Base-by-base conservation (phyloP, 2,888 invertebrate species). In the Drosophila paramelanica region DNA sequence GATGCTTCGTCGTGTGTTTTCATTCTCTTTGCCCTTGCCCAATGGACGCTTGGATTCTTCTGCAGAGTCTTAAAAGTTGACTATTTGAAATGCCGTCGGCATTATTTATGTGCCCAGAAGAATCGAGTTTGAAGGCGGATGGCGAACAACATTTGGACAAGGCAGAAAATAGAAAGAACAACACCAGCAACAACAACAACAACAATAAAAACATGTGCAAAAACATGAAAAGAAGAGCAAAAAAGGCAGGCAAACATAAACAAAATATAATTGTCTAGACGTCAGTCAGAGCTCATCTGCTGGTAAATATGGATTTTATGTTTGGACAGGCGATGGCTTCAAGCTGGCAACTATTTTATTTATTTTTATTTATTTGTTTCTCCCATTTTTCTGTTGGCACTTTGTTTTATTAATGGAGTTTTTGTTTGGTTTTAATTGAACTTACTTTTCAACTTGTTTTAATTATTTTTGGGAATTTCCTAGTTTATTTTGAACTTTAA, bases 11-110 rank as follows among this genome's bases (percentile, higher is more conserved):
- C 20, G 10, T 20, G 20, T 3, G 10, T 31, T 31, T 31, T 31
- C 10, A 31, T 31, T 31, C 31, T 10, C 3, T 31, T 10, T 31
- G 8, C 3, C 10, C 3, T 31, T 31, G 10, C 31, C 31, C 31
- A 27, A 27, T 43, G 42, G n/a, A 11, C 23, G 20, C 45, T 45
- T 46, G 8, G 42, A 27, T 17, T 38, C 25, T 17, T 31, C 20
- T 17, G 59, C 43, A n/a, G 13, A 10, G 17, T 46, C 14, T 13
- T n/a, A 25, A 20, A 51, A 38, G 50, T 52, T 56, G 36, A 64
- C 39, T 59, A 23, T 43, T 20, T 33, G n/a, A 47, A 50, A 60
- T 70, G 71, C 73, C 73, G 73, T 61, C 73, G 73, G 73, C 57
- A 55, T 41, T 20, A 55, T 67, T 57, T 52, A 47, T 39, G 14